phyloP scores from a whole-genome alignment of 2,888 invertebrate genomes.

The Polydrusus tereticollis region DNA sequence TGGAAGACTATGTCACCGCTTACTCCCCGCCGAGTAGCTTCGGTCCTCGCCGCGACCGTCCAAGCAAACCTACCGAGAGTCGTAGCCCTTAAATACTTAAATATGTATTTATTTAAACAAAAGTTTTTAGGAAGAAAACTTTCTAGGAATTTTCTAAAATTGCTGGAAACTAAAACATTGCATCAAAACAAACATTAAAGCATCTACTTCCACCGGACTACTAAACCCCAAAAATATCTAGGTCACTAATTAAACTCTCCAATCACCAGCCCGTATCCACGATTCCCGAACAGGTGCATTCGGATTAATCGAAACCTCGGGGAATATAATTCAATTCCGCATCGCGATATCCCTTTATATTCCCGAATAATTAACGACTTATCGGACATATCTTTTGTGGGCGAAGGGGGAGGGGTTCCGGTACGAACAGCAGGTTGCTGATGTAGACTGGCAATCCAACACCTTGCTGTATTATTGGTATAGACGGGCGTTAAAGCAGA shows the following conservation, averaged over 20 bases:
- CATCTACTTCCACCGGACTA: too few species aligned
- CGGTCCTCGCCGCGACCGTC: too few species aligned
- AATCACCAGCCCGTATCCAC: not conserved
- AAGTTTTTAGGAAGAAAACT: too few species aligned
- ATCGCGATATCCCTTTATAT: constrained; percentile 41
- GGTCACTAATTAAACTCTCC: constrained; percentile 22
- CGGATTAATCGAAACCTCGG: constrained; percentile 35
- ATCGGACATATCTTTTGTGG: constrained; percentile 34
- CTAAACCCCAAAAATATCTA: not conserved
- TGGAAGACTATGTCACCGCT: too few species aligned
- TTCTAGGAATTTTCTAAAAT: too few species aligned
- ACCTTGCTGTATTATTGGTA: constrained; percentile 7
- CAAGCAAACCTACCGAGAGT: too few species aligned
- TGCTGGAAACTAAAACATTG: too few species aligned
- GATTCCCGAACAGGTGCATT: constrained; percentile 26
- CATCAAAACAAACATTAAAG: too few species aligned
- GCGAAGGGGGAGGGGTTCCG: not conserved
- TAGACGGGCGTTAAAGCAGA: not conserved
- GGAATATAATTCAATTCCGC: constrained; percentile 43
- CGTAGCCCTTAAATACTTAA: too few species aligned
- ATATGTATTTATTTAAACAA: too few species aligned
- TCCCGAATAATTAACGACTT: constrained; percentile 46
- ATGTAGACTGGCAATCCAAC: constrained; percentile 12
- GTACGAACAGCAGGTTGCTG: constrained; percentile 1
- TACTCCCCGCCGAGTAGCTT: too few species aligned